Base-by-base conservation (phyloP, 2,797 vertebrate species). In the Arnoldichthys spilopterus region DNA sequence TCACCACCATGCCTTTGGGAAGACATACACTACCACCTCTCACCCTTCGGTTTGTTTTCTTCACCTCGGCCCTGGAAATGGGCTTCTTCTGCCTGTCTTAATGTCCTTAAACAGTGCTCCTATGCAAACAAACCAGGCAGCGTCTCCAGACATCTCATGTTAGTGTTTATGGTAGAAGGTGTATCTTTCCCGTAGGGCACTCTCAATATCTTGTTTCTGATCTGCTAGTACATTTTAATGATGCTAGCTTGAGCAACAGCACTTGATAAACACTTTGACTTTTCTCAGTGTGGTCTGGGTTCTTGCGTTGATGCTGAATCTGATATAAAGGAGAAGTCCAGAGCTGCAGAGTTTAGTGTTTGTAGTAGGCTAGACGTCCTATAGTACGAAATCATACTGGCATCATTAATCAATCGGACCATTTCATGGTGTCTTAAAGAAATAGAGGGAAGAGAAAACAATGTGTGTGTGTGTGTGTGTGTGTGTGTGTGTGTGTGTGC, bases 371-470 rank as follows among this genome's bases (percentile, higher is more conserved):
- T 32, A 63, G 59, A 76, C 12, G 3, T 62, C 69, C 63, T 74
- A 37, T 67, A 56, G 74, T 63, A 32, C 58, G 54, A 47, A 63
- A 76, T 58, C 73, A 76, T 64, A 78, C 37, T 47, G 26, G 69
- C 61, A 72, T 72, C 77, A 80, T 88, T 88, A 89, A 81, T 81
- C 74, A 77, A 81, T 51, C 68, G 67, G 58, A 30, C 74, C 61
- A 76, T 81, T 81, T 81, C 67, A 76, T 58, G 59, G 68, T 72
- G 68, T 81, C 74, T 76, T 76, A 81, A 86, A 78, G 85, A 90
- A 91, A 91, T 89, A 77, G 72, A 79, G 67, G 75, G 73, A 88
- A 82, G 81, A 72, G 87, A 83, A 92, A 90, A 87, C 86, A 90
- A 72, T 85, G 89, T 92, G 88, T 84, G 86, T 34, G 47, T 7